Percentiles rank a stretch among this genome's conserved stretches.
Evolutionary conservation across 2,797 vertebrate species (phyloP).

Genomic region (Molossus alvarezi): DNA sequence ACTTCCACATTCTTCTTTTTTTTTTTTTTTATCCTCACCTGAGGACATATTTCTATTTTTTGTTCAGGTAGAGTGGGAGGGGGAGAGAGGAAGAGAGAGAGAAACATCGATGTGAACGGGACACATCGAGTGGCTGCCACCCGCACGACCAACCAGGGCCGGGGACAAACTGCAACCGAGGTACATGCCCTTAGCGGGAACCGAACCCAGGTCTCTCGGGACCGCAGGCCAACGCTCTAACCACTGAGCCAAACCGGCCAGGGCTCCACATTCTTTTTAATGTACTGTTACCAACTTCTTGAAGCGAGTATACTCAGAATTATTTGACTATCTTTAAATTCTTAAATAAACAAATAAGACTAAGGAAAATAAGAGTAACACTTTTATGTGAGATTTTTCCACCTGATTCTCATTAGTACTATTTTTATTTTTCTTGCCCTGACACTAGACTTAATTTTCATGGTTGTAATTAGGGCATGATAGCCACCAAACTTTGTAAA

Average conservation of each 20-base stretch:
- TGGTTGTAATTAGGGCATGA: neutral
- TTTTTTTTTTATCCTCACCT: too few species aligned
- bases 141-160: too few species aligned
- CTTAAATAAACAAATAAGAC: neutral
- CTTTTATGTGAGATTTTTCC: conserved; percentile 12
- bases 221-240: too few species aligned
- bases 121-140: too few species aligned
- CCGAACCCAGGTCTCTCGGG: too few species aligned
- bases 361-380: neutral
- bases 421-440: neutral
- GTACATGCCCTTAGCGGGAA: too few species aligned
- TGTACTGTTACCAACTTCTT: neutral
- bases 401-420: conserved; percentile 10
- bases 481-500: neutral
- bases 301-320: neutral
- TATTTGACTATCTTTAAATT: conserved; percentile 27
- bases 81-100: too few species aligned
- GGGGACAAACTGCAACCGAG: too few species aligned
- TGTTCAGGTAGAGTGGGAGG: too few species aligned
- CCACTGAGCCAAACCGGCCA: too few species aligned
- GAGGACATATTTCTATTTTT: too few species aligned
- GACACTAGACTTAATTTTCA: conserved; percentile 21
- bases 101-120: too few species aligned
- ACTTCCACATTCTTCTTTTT: neutral
- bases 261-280: neutral